A percentile compares a stretch with the other conserved stretches of the same genome.
Evolutionary conservation across 2,113 vertebrate species (phyloP).

Genomic region (Tichodroma muraria): DNA sequence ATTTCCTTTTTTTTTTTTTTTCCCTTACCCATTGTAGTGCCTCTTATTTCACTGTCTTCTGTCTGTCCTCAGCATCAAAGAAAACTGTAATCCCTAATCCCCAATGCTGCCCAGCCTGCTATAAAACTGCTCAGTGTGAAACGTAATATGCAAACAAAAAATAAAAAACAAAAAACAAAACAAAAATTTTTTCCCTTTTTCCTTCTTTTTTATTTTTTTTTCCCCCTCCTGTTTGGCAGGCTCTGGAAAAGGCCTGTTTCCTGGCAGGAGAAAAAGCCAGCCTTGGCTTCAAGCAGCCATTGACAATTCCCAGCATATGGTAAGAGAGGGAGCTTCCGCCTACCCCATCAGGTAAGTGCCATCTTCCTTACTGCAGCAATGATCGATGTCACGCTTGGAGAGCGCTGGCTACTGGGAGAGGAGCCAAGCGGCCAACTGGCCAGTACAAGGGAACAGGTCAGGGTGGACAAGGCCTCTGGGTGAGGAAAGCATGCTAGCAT

Average conservation of each 20-base stretch:
- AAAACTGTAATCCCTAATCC: constrained; percentile 31
- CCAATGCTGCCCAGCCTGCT: constrained; percentile 19
- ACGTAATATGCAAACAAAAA: constrained; percentile 54
- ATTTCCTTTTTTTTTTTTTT: not conserved
- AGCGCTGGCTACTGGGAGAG: constrained; percentile 73
- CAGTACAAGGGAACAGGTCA: constrained; percentile 72
- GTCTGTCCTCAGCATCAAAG: constrained; percentile 1
- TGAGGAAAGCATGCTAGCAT: constrained; percentile 50
- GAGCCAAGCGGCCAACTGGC: constrained; percentile 76
- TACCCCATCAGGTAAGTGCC: constrained; percentile 91
- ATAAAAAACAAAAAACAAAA: constrained; percentile 35
- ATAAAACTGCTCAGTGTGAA: constrained; percentile 39
- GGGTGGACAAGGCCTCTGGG: constrained; percentile 67
- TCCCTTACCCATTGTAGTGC: not conserved
- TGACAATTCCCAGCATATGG: constrained; percentile 96
- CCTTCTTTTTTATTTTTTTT: not conserved
- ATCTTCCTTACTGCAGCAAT: constrained; percentile 76
- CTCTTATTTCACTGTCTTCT: constrained; percentile 22
- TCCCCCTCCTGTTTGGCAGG: constrained; percentile 51
- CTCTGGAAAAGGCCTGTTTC: constrained; percentile 70
- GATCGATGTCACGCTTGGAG: constrained; percentile 82
- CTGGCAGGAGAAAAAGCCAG: constrained; percentile 73
- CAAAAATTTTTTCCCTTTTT: not conserved
- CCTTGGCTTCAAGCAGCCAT: constrained; percentile 85
- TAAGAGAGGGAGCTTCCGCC: constrained; percentile 86